These are phyloP conservation scores for Cephus spinipes DNA, from an alignment of 2,888 invertebrate genomes.

Conservation along the genomic window DNA sequence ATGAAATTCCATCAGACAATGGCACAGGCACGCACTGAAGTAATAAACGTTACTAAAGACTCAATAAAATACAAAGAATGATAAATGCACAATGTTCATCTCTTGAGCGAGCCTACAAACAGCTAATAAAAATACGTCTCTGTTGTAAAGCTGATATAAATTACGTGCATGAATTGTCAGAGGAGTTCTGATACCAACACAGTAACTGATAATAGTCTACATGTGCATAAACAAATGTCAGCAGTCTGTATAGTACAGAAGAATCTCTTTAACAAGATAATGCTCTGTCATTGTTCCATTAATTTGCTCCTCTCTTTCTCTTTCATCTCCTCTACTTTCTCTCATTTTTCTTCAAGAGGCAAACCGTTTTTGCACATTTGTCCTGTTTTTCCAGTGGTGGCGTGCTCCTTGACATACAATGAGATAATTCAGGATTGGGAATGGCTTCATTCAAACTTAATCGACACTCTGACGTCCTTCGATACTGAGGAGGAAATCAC, in stretches of 20 bases:
- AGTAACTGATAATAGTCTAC: slow-evolving; percentile 19
- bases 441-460: slow-evolving; percentile 90
- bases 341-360: not conserved
- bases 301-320: no score
- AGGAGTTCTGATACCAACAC: slow-evolving; percentile 3
- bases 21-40: not conserved
- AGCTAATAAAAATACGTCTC: not conserved
- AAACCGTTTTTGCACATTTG: slow-evolving; percentile 21
- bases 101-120: not conserved
- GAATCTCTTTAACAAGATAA: not conserved
- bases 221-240: slow-evolving; percentile 11
- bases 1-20: not conserved
- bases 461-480: slow-evolving; percentile 88
- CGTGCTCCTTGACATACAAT: slow-evolving; percentile 85
- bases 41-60: not conserved
- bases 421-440: slow-evolving; percentile 95
- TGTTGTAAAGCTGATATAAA: not conserved
- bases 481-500: slow-evolving; percentile 94
- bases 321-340: not conserved
- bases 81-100: not conserved
- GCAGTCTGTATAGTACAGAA: not conserved
- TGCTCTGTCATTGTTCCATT: not conserved
- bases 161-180: slow-evolving; percentile 3
- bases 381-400: slow-evolving; percentile 78
- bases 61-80: not conserved